Evolutionary conservation across 1,140 invertebrate genomes (phyloP).

Genomic region (Brachionus plicatilis): DNA sequence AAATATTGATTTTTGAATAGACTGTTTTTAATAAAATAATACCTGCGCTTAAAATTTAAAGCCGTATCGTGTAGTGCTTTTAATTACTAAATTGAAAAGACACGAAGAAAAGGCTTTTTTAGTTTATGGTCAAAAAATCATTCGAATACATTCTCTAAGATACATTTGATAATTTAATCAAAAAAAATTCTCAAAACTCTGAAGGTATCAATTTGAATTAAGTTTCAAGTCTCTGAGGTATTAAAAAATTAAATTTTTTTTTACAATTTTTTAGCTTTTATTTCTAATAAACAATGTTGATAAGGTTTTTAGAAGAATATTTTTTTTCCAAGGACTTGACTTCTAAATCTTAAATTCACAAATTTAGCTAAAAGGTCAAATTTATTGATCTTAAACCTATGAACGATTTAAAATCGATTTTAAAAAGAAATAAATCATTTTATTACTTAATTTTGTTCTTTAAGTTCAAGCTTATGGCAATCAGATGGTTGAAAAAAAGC

Average conservation of each 20-base stretch:
- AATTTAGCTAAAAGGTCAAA: too few species aligned
- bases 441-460: too few species aligned
- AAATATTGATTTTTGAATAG: neutral
- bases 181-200: neutral
- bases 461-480: neutral
- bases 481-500: neutral
- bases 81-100: neutral
- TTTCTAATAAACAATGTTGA: neutral
- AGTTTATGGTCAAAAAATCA: neutral
- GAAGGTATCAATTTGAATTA: neutral
- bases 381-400: neutral
- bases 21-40: neutral
- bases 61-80: neutral
- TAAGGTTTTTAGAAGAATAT: neutral
- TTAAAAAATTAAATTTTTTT: neutral
- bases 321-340: too few species aligned
- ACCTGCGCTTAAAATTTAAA: neutral
- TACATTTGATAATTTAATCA: neutral
- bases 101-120: neutral
- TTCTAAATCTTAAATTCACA: too few species aligned
- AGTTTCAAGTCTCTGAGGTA: neutral
- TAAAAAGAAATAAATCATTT: neutral
- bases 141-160: neutral
- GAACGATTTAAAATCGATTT: neutral
- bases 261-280: neutral